Percentiles rank a stretch among this genome's conserved stretches.
Conservation (phyloP, 2,113 vertebrate genomes). For the Eulemur macaco region DNA sequence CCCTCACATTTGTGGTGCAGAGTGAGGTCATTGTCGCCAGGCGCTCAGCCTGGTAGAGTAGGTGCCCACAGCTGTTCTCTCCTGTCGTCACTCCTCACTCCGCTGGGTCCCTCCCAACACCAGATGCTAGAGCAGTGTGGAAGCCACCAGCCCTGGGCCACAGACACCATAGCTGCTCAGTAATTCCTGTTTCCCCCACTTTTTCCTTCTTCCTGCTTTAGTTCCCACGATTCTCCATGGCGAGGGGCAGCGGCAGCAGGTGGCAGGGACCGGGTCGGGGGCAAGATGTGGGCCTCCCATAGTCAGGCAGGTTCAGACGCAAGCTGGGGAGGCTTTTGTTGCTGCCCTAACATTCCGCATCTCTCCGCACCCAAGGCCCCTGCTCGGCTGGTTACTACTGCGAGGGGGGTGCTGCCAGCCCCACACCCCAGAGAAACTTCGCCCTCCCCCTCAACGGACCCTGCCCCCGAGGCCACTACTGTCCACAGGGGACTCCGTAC, state of each 20-base stretch:
- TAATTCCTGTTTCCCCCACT: background rate
- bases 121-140: background rate
- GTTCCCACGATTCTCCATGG: background rate
- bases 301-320: background rate
- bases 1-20: background rate
- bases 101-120: background rate
- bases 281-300: background rate
- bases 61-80: background rate
- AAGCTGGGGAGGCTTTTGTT: background rate
- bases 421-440: constrained; percentile 81
- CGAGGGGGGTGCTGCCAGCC: constrained; percentile 86
- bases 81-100: background rate
- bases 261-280: background rate
- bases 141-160: background rate
- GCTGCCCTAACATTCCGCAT: background rate
- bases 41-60: background rate
- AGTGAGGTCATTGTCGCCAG: accelerated
- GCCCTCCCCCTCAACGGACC: constrained; percentile 85
- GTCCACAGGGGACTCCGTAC: constrained; percentile 86
- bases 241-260: background rate
- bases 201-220: background rate
- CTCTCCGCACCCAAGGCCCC: constrained; percentile 80
- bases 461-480: constrained; percentile 91
- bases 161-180: background rate
- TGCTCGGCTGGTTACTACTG: constrained; percentile 92